Conservation (phyloP, 2,888 invertebrate species). For the Calameuta pallipes region DNA sequence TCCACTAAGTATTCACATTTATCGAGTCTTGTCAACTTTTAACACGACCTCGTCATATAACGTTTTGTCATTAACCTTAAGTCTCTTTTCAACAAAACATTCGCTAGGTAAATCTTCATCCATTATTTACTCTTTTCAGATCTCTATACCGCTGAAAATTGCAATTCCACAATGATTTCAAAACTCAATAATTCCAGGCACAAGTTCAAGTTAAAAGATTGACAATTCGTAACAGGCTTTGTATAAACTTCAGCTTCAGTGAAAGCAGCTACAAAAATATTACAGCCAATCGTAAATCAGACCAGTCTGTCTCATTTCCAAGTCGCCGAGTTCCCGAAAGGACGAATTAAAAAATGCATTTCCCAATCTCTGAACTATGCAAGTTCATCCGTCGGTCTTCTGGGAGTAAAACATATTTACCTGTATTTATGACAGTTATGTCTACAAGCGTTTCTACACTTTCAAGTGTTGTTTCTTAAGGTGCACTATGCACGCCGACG, state of each 20-base stretch:
- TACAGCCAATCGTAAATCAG: neutral
- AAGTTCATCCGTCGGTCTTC: conserved; percentile 29
- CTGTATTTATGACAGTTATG: conserved; percentile 44
- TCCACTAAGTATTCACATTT: neutral
- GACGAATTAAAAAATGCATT: neutral
- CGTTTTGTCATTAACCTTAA: neutral
- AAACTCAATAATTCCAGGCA: neutral
- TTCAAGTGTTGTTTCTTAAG: conserved; percentile 37
- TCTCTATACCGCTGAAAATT: neutral
- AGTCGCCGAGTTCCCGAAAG: neutral
- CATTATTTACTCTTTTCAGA: neutral
- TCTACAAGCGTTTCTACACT: conserved; percentile 31
- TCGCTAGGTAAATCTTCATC: neutral
- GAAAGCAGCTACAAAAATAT: neutral
- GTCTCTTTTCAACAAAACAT: neutral
- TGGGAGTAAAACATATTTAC: conserved; percentile 37
- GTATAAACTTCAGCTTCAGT: neutral
- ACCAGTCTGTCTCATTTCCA: neutral
- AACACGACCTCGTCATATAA: neutral
- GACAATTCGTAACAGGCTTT: neutral
- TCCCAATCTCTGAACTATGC: neutral
- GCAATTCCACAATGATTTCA: neutral
- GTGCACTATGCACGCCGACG: conserved; percentile 35
- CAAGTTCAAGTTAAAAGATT: neutral
- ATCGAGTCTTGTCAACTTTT: neutral